A percentile compares a stretch with the other conserved stretches of the same genome.
Evolutionary conservation across 2,797 vertebrate genomes (phyloP).

Genomic region (Mycteria americana): DNA sequence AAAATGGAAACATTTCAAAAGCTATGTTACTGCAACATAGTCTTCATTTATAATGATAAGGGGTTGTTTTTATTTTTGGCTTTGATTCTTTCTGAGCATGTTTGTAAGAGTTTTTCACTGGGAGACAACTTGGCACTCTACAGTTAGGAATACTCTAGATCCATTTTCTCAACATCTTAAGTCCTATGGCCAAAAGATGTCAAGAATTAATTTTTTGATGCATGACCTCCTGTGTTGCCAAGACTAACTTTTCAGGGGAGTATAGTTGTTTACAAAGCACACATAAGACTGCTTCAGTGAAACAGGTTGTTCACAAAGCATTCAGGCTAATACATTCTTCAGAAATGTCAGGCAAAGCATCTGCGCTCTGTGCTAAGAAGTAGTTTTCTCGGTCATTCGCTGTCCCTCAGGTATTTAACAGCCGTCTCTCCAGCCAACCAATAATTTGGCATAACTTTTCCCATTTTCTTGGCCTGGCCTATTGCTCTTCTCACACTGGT

Average conservation of each 20-base stretch:
- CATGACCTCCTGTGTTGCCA: neutral
- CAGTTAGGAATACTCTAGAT: neutral
- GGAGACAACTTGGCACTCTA: neutral
- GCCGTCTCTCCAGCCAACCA: neutral
- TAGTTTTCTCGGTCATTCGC: neutral
- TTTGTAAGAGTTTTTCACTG: neutral
- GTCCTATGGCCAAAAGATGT: neutral
- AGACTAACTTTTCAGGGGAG: neutral
- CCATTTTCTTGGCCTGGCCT: neutral
- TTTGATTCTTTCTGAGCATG: neutral
- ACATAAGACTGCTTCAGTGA: neutral
- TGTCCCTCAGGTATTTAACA: neutral
- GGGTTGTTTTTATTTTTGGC: fast-evolving
- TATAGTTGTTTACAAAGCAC: neutral
- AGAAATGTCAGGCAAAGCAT: neutral
- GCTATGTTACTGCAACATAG: neutral
- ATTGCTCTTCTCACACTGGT: neutral
- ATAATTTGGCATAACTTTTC: neutral
- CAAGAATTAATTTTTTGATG: neutral
- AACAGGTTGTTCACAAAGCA: neutral
- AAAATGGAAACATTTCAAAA: neutral
- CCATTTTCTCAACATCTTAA: neutral
- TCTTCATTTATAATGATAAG: neutral
- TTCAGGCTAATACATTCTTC: neutral
- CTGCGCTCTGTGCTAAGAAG: neutral